Evolutionary conservation across 2,888 invertebrate genomes (phyloP), one percentile per base, ranked within the genome.

Genomic region (Limnephilus rhombicus): DNA sequence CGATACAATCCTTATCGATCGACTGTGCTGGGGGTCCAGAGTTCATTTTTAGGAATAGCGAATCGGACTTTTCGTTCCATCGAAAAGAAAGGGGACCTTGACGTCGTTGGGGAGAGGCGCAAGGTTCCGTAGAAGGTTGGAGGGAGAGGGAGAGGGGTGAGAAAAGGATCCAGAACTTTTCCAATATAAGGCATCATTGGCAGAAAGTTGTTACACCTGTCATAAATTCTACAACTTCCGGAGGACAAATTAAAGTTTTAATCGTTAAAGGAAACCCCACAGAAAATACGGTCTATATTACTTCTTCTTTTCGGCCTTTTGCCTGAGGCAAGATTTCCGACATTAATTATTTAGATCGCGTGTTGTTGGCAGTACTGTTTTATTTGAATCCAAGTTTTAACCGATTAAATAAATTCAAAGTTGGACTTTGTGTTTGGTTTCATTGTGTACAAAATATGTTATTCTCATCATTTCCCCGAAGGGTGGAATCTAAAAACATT

Each of bases 131-230:
- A n/a, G n/a, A 90, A 45, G 41, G 29, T 37, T 9, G 85, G 12
- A 18, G 24, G 90, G 81, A n/a, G 18, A 24, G 90, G 34, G 31
- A n/a, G 18, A 24, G 90, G 34, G 31, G 34, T 53, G 83, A n/a
- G n/a, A 29, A 45, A 45, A 29, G 86, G 24, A 68, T 53, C 83
- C 80, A 34, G 83, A 92, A 92, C 92, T 92, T 92, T 92, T 89
- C 92, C 91, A 92, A 92, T 92, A 92, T 91, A 92, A 92, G 80
- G 88, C 92, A 92, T 92, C 91, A 89, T 85, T 82, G 87, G 41
- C 80, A 82, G 80, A 80, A 86, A 86, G 85, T 89, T 83, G 87
- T 80, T 85, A 85, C 92, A 87, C 91, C 92, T 88, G 92, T 92
- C 92, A 92, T 92, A 92, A 91, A 68, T 87, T 37, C 34, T 34